Conservation (phyloP, 2,888 invertebrate genomes). For the Cotesia congregata region DNA sequence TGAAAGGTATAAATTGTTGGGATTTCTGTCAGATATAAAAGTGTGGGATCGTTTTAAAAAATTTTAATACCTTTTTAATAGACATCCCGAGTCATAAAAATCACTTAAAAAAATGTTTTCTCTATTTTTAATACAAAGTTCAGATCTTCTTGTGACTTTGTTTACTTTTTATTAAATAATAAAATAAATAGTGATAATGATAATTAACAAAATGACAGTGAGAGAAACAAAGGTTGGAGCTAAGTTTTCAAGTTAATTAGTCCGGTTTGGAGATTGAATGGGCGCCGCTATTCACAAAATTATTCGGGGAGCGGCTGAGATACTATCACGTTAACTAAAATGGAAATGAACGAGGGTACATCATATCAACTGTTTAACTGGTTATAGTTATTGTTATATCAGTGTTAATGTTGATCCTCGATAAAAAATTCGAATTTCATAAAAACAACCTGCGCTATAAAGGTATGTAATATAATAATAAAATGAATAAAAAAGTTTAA, state of each 20-base stretch:
- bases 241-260: conserved; percentile 59
- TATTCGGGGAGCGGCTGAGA: conserved; percentile 49
- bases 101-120: not conserved
- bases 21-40: conserved; percentile 9
- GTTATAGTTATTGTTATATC: conserved; percentile 52
- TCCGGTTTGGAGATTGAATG: conserved; percentile 51
- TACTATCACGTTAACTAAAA: conserved; percentile 45
- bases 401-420: conserved; percentile 51
- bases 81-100: not conserved
- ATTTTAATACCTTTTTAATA: conserved; percentile 22
- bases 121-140: not conserved
- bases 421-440: no score
- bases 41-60: conserved; percentile 14
- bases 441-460: no score
- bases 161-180: not conserved
- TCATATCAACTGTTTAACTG: conserved; percentile 45
- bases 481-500: not conserved
- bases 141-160: not conserved
- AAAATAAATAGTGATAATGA: conserved; percentile 34
- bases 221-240: conserved; percentile 13
- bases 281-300: conserved; percentile 52
- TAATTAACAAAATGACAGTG: conserved; percentile 43
- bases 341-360: conserved; percentile 40
- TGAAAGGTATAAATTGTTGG: not conserved
- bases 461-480: conserved; percentile 25